Evolutionary conservation across 2,888 invertebrate species (phyloP).

Genomic region (Tinea pellionella): DNA sequence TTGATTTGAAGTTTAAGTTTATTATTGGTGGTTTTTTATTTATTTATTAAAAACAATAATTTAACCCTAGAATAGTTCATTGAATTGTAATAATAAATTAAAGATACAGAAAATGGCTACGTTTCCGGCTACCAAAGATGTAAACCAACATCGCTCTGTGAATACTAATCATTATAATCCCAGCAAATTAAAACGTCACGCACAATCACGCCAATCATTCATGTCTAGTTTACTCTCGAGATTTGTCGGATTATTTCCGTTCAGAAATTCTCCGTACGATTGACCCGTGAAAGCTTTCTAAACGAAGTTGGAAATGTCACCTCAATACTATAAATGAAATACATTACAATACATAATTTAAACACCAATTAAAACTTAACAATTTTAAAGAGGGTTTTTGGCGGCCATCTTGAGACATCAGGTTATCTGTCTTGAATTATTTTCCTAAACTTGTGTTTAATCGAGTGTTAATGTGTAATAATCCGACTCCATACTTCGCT

Average conservation of each 20-base stretch:
- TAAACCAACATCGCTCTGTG: conserved; percentile 21
- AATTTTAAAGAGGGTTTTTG: too few relatives aligned
- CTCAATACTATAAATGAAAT: too few relatives aligned
- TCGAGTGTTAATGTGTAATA: too few relatives aligned
- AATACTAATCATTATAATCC: conserved; percentile 17
- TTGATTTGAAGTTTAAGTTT: too few relatives aligned
- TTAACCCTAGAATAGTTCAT: conserved; percentile 47
- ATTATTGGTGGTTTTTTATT: too few relatives aligned
- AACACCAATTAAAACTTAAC: too few relatives aligned
- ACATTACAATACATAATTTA: too few relatives aligned
- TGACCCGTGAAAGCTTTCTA: not conserved
- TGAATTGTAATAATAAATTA: conserved; percentile 43
- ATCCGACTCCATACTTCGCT: too few relatives aligned
- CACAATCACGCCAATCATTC: not conserved
- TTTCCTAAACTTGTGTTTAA: too few relatives aligned
- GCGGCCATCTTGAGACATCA: too few relatives aligned
- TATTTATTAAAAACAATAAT: too few relatives aligned
- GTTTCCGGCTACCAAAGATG: conserved; percentile 47
- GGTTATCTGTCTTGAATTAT: too few relatives aligned
- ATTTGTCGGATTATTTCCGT: conserved; percentile 2
- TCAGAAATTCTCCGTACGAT: not conserved
- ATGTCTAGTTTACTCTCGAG: not conserved
- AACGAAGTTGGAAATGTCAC: not conserved
- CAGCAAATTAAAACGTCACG: not conserved
- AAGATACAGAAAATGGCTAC: conserved; percentile 26